Percentiles rank a stretch among this genome's conserved stretches.
phyloP scores from a whole-genome alignment of 2,797 vertebrate genomes.

The Sebastes alutus region DNA sequence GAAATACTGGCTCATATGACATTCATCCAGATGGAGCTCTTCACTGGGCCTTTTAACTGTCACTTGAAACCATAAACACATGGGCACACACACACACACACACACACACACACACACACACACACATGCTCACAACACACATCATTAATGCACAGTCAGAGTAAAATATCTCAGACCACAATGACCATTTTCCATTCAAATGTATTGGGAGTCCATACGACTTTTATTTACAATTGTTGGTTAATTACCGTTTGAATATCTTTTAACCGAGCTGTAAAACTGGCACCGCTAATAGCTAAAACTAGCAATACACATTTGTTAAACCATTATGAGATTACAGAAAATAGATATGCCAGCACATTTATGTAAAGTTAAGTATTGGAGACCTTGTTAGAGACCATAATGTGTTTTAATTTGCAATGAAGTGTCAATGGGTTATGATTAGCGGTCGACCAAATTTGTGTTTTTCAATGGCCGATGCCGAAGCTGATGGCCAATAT shows the following conservation, averaged over 20 bases:
- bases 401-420: neutral
- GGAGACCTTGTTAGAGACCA: neutral
- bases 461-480: too few species aligned
- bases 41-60: constrained; percentile 71
- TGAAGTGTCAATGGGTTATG: neutral
- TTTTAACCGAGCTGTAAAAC: neutral
- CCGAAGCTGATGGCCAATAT: too few species aligned
- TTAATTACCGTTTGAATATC: neutral
- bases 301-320: neutral
- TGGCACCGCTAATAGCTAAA: neutral
- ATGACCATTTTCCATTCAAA: neutral
- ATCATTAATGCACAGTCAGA: neutral
- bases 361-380: neutral
- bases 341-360: neutral
- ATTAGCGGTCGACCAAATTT: too few species aligned
- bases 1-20: constrained; percentile 74
- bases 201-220: neutral
- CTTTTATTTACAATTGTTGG: neutral
- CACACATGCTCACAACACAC: neutral
- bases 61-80: constrained; percentile 74
- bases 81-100: neutral
- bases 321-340: neutral
- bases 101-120: neutral
- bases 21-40: constrained; percentile 76
- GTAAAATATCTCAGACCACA: neutral